Conservation (phyloP, 1,140 invertebrate genomes). For the Drosophila erecta region DNA sequence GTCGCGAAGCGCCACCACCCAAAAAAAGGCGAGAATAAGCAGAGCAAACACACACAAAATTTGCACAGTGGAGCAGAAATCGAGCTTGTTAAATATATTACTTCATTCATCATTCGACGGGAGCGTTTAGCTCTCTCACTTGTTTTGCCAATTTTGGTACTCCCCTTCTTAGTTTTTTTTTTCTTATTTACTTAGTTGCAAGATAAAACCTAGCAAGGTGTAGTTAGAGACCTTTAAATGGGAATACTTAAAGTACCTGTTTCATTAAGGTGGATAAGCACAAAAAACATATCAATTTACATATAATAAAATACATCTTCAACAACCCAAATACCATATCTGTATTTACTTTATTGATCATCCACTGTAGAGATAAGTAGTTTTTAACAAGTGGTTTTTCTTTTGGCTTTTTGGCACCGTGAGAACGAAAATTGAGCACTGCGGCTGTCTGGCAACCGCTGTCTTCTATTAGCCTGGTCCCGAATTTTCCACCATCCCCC, state of each 20-base stretch:
- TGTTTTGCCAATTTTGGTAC: slow-evolving; percentile 20
- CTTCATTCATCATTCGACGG: slow-evolving; percentile 60
- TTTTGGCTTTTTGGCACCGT: slow-evolving; percentile 44
- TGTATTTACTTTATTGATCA: not conserved
- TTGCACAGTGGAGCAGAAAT: slow-evolving; percentile 68
- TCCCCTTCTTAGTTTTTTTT: not conserved
- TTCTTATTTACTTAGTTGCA: not conserved
- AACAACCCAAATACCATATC: no score
- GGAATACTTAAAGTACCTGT: no score
- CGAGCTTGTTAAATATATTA: slow-evolving; percentile 46
- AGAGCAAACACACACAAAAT: slow-evolving; percentile 38
- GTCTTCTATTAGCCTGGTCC: slow-evolving; percentile 19
- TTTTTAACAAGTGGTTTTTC: slow-evolving; percentile 70
- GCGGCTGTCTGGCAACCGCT: slow-evolving; percentile 12
- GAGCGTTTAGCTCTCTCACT: slow-evolving; percentile 18
- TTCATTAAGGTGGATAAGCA: no score
- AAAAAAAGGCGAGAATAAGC: slow-evolving; percentile 50
- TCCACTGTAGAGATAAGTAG: slow-evolving; percentile 10
- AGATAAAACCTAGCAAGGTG: slow-evolving; percentile 15
- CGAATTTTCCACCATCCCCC: not conserved
- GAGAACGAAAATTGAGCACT: slow-evolving; percentile 56
- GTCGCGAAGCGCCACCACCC: slow-evolving; percentile 68
- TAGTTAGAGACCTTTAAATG: not conserved
- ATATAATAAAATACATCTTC: no score
- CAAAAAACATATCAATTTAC: no score